These are phyloP conservation scores for Pseudolycoriella hygida DNA, from an alignment of 2,888 invertebrate species.

Conservation along the genomic window DNA sequence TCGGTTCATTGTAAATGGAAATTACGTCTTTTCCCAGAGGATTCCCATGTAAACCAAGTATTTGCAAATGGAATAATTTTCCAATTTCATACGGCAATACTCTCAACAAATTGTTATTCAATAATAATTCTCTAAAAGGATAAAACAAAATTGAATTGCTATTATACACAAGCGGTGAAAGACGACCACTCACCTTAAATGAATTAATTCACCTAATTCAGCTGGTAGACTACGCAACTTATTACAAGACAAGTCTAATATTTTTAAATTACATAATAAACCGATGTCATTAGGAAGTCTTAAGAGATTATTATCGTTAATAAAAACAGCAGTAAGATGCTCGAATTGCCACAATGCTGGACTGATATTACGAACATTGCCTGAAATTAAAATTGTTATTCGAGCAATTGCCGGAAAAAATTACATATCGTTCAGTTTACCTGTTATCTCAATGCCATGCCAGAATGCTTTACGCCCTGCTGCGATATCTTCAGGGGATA, in stretches of 20 bases:
- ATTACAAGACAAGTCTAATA: slow-evolving; percentile 86
- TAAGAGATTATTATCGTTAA: slow-evolving; percentile 88
- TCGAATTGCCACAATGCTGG: slow-evolving; percentile 79
- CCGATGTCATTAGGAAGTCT: slow-evolving; percentile 84
- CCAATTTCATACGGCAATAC: slow-evolving; percentile 93
- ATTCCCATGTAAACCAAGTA: slow-evolving; percentile 84
- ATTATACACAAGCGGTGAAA: too few relatives aligned
- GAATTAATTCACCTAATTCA: slow-evolving; percentile 91
- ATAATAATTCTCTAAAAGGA: slow-evolving; percentile 61
- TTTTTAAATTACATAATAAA: slow-evolving; percentile 63
- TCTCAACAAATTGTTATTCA: slow-evolving; percentile 87
- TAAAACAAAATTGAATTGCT: too few relatives aligned
- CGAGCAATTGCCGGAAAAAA: slow-evolving; percentile 1
- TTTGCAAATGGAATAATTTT: slow-evolving; percentile 88
- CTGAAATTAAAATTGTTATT: slow-evolving; percentile 48
- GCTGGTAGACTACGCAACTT: slow-evolving; percentile 86
- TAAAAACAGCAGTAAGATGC: slow-evolving; percentile 84
- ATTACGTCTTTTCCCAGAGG: slow-evolving; percentile 86
- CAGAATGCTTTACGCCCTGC: slow-evolving; percentile 85
- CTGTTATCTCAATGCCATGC: slow-evolving; percentile 80
- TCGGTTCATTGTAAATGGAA: slow-evolving; percentile 78
- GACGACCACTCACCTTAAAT: slow-evolving; percentile 61
- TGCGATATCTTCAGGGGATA: slow-evolving; percentile 84
- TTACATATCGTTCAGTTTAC: slow-evolving; percentile 20
- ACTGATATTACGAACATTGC: slow-evolving; percentile 87